Percentiles rank a stretch among this genome's conserved stretches.
phyloP scores from a whole-genome alignment of 2,113 vertebrate species.

The Anguilla rostrata region DNA sequence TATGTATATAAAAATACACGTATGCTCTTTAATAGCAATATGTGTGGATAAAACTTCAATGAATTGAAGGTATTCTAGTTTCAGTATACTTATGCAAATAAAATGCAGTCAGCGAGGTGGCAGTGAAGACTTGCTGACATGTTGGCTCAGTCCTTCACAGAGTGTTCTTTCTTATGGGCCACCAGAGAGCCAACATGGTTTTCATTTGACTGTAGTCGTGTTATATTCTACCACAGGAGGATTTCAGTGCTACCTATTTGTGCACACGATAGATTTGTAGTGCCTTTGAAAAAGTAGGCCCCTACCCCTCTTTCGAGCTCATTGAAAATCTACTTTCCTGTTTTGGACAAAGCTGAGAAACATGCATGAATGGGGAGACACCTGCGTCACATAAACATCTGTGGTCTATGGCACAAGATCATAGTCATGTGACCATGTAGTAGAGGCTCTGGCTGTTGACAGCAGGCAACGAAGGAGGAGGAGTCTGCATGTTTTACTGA shows the following conservation, averaged over 20 bases:
- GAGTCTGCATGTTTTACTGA: not conserved
- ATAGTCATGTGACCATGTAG: not conserved
- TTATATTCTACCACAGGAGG: slow-evolving; percentile 16
- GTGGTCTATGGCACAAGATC: slow-evolving; percentile 18
- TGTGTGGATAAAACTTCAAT: slow-evolving; percentile 26
- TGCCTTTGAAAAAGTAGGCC: not conserved
- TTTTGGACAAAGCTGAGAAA: slow-evolving; percentile 17
- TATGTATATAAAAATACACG: slow-evolving; percentile 21
- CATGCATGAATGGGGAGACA: slow-evolving; percentile 18
- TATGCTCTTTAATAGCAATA: slow-evolving; percentile 13
- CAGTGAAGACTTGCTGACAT: slow-evolving; percentile 24
- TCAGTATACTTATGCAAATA: slow-evolving; percentile 32
- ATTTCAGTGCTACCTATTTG: no score
- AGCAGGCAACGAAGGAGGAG: not conserved
- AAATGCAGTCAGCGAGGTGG: slow-evolving; percentile 41
- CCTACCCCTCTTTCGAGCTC: slow-evolving; percentile 35
- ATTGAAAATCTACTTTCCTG: slow-evolving; percentile 24
- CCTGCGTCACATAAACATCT: slow-evolving; percentile 49
- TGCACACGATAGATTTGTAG: not conserved
- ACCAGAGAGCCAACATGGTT: not conserved
- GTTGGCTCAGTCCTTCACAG: not conserved
- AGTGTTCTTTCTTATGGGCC: not conserved
- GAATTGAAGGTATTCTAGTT: slow-evolving; percentile 35
- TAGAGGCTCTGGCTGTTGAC: not conserved
- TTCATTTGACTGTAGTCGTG: not conserved